Evolutionary conservation across 2,888 invertebrate species (phyloP), one percentile per base, ranked within the genome.

Genomic region (Xestobium rufovillosum): DNA sequence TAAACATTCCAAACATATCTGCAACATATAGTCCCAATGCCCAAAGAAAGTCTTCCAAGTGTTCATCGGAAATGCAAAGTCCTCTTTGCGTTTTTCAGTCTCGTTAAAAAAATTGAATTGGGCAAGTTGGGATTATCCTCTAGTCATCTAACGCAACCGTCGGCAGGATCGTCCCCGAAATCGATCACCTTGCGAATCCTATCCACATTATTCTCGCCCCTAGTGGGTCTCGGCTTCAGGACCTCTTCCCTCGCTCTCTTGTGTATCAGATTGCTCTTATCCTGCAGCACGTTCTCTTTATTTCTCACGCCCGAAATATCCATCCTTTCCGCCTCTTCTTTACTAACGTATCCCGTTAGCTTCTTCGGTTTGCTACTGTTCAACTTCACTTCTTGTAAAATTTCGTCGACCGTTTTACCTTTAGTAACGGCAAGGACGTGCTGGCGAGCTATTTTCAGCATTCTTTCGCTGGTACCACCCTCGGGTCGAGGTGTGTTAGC

Each of bases 381-480:
- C 26, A 42, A 56, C 28, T 56, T 43, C 23, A 53, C 54, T 14
- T 61, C 59, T 25, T 67, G 65, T 46, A 70, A 68, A 40, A 81
- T 76, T 31, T 81, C 80, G 26, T 81, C 80, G 2, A 75, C 70
- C 0, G 73, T 66, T 47, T 75, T 75, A 1, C 80, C 80, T 53
- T 74, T 72, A 39, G 78, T 74, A 9, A 81, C 79, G 1, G 72
- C 69, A 50, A 69, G 78, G 1, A 73, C 78, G 58, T 80, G 76
- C 43, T 72, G 73, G 19, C 76, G 73, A 1, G 82, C 78, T 34
- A 82, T 64, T 44, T 80, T 77, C 37, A 84, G 68, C 78, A 87
- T 76, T 1, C 78, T 76, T 50, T 84, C 84, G 15, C 81, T 83
- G 1, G 83, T 82, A 1, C 74, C 69, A 0, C 73, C 69, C 40